phyloP scores from a whole-genome alignment of 2,888 invertebrate species.

The Pheosia gnoma region DNA sequence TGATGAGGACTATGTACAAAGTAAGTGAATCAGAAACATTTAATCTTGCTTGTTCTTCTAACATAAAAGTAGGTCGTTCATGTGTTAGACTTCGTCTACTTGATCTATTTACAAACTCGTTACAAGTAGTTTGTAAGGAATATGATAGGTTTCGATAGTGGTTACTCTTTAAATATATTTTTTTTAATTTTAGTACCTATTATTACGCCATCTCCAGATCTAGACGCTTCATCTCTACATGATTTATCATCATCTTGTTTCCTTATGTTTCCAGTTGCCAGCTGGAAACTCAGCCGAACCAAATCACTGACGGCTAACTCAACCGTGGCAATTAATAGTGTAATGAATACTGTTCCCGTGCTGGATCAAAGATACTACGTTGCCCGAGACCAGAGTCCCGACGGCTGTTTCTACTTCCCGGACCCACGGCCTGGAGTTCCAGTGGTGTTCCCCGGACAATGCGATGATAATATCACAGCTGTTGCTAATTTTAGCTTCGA shows the following conservation, averaged over 20 bases:
- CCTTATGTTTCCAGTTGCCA: conserved; percentile 48
- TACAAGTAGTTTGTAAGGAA: too few relatives aligned
- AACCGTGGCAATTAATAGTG: conserved; percentile 37
- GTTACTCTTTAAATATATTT: too few relatives aligned
- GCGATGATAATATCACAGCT: conserved; percentile 54
- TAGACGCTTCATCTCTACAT: too few relatives aligned
- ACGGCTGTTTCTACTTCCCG: conserved; percentile 67
- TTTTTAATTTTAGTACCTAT: too few relatives aligned
- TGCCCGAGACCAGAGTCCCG: conserved; percentile 47
- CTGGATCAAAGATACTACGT: conserved; percentile 56
- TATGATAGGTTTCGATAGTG: too few relatives aligned
- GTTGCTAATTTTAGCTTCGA: conserved; percentile 50
- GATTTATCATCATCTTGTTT: background rate
- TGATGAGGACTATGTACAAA: conserved; percentile 26
- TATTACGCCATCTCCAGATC: too few relatives aligned
- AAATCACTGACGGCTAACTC: conserved; percentile 40
- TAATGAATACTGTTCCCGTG: conserved; percentile 44
- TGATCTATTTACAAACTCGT: too few relatives aligned
- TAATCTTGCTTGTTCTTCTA: background rate
- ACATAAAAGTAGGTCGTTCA: too few relatives aligned
- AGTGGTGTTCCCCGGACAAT: conserved; percentile 64
- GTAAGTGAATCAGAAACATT: conserved; percentile 20
- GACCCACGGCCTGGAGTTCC: conserved; percentile 50
- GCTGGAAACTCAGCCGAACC: conserved; percentile 66
- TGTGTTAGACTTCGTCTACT: too few relatives aligned